These are phyloP conservation scores for Exephanes ischioxanthus DNA, from an alignment of 2,888 invertebrate genomes.

Conservation along the genomic window DNA sequence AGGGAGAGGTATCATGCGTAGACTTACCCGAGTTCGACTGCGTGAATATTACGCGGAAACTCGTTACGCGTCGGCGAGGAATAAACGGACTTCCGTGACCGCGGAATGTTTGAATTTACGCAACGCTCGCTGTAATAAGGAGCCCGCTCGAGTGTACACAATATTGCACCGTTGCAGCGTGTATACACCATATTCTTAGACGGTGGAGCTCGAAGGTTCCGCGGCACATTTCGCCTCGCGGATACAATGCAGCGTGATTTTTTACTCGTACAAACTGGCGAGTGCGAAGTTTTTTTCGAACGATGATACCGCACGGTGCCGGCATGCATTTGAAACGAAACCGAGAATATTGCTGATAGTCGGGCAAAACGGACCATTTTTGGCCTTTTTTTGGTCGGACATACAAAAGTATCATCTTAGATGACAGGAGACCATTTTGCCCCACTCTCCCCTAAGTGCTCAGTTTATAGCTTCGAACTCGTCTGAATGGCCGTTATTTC, in stretches of 20 bases:
- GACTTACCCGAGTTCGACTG: constrained; percentile 40
- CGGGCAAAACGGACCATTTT: too few relatives aligned
- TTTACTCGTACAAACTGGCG: not conserved
- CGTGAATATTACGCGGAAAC: constrained; percentile 62
- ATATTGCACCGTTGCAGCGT: constrained; percentile 3
- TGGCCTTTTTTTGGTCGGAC: too few relatives aligned
- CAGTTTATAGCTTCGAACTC: too few relatives aligned
- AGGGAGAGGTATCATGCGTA: constrained; percentile 28
- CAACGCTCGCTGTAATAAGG: constrained; percentile 64
- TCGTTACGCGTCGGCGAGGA: constrained; percentile 67
- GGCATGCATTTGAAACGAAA: not conserved
- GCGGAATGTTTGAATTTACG: constrained; percentile 69
- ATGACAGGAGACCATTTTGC: too few relatives aligned
- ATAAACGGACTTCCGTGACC: constrained; percentile 69
- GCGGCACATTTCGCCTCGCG: constrained; percentile 2
- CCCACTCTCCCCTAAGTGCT: too few relatives aligned
- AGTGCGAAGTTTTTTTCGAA: not conserved
- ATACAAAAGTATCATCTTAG: too few relatives aligned
- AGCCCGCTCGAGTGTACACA: constrained; percentile 35
- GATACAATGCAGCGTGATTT: constrained; percentile 5
- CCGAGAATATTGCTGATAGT: not conserved
- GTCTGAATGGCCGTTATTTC: too few relatives aligned
- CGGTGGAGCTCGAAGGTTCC: not conserved
- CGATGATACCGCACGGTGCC: constrained; percentile 1
- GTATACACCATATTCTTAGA: constrained; percentile 10